A percentile compares a stretch with the other conserved stretches of the same genome.
phyloP scores from a whole-genome alignment of 2,797 vertebrate genomes.

The Agapornis canus region DNA sequence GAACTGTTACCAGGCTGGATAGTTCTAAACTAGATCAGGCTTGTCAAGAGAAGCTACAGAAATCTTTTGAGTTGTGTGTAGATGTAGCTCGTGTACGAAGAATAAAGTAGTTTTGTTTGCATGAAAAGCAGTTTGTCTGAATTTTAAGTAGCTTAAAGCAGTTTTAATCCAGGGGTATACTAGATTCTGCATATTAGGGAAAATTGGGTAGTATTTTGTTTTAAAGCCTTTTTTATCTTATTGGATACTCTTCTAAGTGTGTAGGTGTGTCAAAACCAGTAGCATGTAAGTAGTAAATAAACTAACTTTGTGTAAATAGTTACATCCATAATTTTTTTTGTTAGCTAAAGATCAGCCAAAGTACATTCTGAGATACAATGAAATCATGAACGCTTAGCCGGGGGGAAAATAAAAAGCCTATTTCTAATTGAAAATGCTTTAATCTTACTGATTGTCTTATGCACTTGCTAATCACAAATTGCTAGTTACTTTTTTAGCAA shows the following conservation, averaged over 20 bases:
- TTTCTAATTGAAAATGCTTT: neutral
- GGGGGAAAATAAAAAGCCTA: neutral
- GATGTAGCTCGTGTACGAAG: neutral
- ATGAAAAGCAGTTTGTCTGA: neutral
- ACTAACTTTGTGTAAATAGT: neutral
- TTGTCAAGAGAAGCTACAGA: neutral
- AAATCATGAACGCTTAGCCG: neutral
- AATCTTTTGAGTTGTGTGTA: neutral
- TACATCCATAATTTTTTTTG: neutral
- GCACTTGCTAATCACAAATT: neutral
- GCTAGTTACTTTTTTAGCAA: neutral
- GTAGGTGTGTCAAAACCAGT: neutral
- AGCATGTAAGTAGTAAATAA: neutral
- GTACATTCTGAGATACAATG: neutral
- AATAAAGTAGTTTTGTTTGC: neutral
- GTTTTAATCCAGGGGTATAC: neutral
- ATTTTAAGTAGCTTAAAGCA: neutral
- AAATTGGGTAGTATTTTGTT: neutral
- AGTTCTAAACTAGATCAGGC: neutral
- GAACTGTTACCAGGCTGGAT: neutral
- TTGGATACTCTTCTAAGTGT: neutral
- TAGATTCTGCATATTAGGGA: neutral
- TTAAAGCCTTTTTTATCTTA: neutral
- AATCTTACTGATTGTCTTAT: neutral
- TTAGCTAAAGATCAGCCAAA: neutral